phyloP scores from a whole-genome alignment of 2,888 invertebrate genomes.

The Falcaria lacertinaria region DNA sequence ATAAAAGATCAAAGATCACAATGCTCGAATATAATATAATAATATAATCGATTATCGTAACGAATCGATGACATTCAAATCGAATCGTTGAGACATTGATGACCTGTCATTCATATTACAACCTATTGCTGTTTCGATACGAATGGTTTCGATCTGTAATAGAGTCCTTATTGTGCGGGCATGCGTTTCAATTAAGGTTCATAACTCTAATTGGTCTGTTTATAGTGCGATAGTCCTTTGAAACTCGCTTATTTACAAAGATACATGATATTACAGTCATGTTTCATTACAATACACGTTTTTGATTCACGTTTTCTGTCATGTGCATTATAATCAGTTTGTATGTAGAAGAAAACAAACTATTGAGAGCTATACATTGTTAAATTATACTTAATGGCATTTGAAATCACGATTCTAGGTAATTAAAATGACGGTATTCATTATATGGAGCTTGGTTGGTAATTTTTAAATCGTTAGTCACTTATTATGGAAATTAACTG shows the following conservation, averaged over 20 bases:
- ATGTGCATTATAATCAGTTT: background rate
- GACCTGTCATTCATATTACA: constrained; percentile 18
- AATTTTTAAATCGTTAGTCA: no score
- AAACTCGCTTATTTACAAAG: constrained; percentile 19
- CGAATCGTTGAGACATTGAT: constrained; percentile 11
- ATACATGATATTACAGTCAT: constrained; percentile 5
- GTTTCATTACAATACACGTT: background rate
- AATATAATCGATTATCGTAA: constrained; percentile 5
- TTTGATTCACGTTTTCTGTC: background rate
- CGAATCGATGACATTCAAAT: constrained; percentile 15
- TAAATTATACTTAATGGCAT: no score
- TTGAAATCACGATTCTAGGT: no score
- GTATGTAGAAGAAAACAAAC: background rate
- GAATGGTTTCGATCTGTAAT: constrained; percentile 31
- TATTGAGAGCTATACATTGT: background rate
- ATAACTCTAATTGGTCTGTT: constrained; percentile 62
- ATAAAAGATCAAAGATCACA: background rate
- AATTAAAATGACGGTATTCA: no score
- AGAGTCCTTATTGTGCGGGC: constrained; percentile 33
- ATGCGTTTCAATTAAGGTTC: constrained; percentile 71
- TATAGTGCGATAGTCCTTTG: constrained; percentile 8
- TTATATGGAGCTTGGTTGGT: no score
- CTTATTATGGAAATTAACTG: no score
- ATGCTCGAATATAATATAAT: constrained; percentile 1
- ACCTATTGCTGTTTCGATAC: constrained; percentile 29